Evolutionary conservation across 2,888 invertebrate genomes (phyloP), one percentile per base, ranked within the genome.

Genomic region (Peribatodes rhomboidaria): DNA sequence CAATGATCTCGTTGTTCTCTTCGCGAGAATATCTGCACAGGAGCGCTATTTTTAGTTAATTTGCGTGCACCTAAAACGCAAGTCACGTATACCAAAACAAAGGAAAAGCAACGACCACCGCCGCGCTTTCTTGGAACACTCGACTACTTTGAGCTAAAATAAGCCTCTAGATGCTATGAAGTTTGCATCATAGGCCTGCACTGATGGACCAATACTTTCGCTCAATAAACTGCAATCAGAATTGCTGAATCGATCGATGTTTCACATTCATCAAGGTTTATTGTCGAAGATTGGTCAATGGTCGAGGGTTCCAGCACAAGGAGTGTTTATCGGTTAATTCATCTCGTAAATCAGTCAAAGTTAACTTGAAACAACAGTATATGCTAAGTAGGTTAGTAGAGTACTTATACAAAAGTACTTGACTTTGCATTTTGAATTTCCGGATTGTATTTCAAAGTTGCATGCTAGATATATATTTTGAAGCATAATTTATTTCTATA

Each of bases 61-160:
- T 89, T 85, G 88, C 88, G 86, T 85, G 82, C 86, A 83, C 82
- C 85, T 86, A 86, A 87, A 84, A 81, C 79, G 79, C 85, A 76
- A 89, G 87, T 90, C 89, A 90, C 90, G 89, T 89, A 83, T 78
- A 83, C 55, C 60, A 86, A 88, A 91, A 89, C 89, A 89, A 90
- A 89, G 85, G 83, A 81, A 74, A 57, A 72, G 78, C 77, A 71
- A 70, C 79, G 83, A 83, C 88, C 88, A 88, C 90, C 90, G 84
- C 85, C 74, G 79, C 67, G 79, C 78, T 84, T 91, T 90, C 91
- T 78, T 74, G 81, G 91, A 90, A 90, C 82, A 41, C 55, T 63
- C 62, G 49, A 22, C 27, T 33, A 60, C 46, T 60, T 60, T 39
- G 65, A 53, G 52, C 60, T 65, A 56, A 56, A 65, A 53, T 56